phyloP scores from a whole-genome alignment of 2,113 vertebrate genomes.

The Festucalex cinctus region DNA sequence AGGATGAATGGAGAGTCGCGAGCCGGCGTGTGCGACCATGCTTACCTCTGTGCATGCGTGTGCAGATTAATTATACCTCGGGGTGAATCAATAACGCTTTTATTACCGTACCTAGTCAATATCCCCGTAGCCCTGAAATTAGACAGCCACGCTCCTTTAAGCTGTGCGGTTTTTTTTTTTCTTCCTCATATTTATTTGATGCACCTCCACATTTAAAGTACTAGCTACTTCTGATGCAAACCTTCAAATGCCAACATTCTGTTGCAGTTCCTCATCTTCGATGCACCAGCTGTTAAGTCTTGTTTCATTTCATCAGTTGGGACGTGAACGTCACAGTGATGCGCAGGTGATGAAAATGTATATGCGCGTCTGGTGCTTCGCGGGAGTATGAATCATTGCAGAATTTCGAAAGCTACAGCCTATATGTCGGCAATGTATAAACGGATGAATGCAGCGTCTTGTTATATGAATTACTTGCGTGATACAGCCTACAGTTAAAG shows the following conservation, averaged over 20 bases:
- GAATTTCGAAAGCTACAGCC: background rate
- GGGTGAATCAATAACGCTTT: slow-evolving; percentile 54
- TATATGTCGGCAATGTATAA: background rate
- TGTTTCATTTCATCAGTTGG: slow-evolving; percentile 23
- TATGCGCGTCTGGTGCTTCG: background rate
- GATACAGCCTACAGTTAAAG: background rate
- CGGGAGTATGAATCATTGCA: background rate
- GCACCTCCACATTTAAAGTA: background rate
- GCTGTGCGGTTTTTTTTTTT: background rate
- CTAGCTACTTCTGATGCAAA: slow-evolving; percentile 20
- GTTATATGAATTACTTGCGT: background rate
- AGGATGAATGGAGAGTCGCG: slow-evolving; percentile 31
- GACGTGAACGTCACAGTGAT: background rate
- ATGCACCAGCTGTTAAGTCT: slow-evolving; percentile 29
- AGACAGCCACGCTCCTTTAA: slow-evolving; percentile 35
- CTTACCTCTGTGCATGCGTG: slow-evolving; percentile 15
- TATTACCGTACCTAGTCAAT: slow-evolving; percentile 51
- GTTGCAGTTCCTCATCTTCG: slow-evolving; percentile 36
- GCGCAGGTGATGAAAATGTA: slow-evolving; percentile 16
- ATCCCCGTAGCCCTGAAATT: slow-evolving; percentile 52
- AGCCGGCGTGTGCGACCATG: background rate
- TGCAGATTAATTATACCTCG: slow-evolving; percentile 64
- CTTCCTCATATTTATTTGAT: background rate
- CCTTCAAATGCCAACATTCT: slow-evolving; percentile 46
- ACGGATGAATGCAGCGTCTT: background rate